Base-by-base conservation (phyloP, 2,113 vertebrate genomes). In the Eulacestoma nigropectus region DNA sequence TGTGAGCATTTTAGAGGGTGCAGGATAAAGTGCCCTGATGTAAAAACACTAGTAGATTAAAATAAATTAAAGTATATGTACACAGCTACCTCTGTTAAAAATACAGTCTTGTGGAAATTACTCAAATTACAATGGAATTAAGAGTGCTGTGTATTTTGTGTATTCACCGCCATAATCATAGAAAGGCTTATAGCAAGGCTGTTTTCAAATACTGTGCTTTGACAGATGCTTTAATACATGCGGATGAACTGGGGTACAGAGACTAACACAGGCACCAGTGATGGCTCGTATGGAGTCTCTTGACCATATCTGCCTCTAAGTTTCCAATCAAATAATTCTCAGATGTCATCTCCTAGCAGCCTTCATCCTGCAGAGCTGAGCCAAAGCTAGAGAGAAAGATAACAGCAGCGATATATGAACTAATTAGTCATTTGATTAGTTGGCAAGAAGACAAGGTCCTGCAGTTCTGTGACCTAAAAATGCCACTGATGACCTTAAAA, bases 371-470 rank as follows among this genome's bases (percentile, higher is more conserved):
- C 70, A 96, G 41, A 90, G 56, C 67, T 83, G 77, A 95, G 93
- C 49, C 47, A 88, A 95, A 74, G 69, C 52, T 77, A 84, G 35
- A 77, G 63, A 85, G 91, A 74, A 86, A 85, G 70, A 74, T 76
- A 95, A 87, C 13, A 3, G 39, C 83, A 87, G 77, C 1, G 0
- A 84, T 86, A 50, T 8, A 79, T 37, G 35, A 91, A 85, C 78
- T 96, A 95, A 96, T 96, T 96, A 94, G 77, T 94, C 65, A 94
- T 75, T 89, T 72, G 76, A 93, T 80, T 88, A 95, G 79, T 77
- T 47, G 39, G 57, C 3, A 3, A 90, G 44, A 92, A 83, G 85
- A 91, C 73, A 85, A 42, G 50, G 82, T 77, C 72, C 78, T 92
- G 69, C 94, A 90, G 76, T 90, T 92, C 49, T 62, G 44, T 87